These are phyloP conservation scores for Tricholaema leucomelas DNA, from an alignment of 2,113 vertebrate species.

Conservation along the genomic window DNA sequence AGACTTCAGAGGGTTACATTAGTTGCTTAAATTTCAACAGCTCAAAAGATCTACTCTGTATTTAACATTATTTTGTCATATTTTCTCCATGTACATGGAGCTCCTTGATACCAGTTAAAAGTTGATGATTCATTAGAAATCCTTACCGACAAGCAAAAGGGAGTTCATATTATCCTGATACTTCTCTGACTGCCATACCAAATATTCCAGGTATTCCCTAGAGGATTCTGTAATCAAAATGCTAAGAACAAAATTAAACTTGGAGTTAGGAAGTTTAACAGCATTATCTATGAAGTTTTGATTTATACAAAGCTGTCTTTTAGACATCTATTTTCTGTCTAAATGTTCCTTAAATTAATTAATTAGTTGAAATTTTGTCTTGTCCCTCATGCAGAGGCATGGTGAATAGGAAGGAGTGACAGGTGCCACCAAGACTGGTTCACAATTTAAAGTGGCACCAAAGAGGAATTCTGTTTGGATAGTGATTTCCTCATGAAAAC, in stretches of 20 bases:
- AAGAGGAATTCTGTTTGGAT: not conserved
- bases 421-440: not conserved
- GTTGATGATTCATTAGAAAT: not conserved
- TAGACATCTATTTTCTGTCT: not conserved
- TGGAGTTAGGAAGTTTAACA: not conserved
- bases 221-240: conserved; percentile 51
- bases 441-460: not conserved
- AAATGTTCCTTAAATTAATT: not conserved
- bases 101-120: not conserved
- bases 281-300: not conserved
- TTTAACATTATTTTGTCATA: not conserved
- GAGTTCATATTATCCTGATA: conserved; percentile 36
- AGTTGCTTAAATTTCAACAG: not conserved
- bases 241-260: conserved; percentile 31
- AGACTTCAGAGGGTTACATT: not conserved
- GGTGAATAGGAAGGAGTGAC: not conserved
- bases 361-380: not conserved
- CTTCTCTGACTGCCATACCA: conserved; percentile 66
- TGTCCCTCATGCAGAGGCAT: not conserved
- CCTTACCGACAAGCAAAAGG: conserved; percentile 70
- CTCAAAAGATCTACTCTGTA: not conserved
- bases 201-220: conserved; percentile 25
- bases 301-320: not conserved
- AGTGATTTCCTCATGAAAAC: rapidly evolving
- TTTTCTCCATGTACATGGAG: not conserved